phyloP scores from a whole-genome alignment of 2,888 invertebrate genomes.

The Sclerodermus sp. region DNA sequence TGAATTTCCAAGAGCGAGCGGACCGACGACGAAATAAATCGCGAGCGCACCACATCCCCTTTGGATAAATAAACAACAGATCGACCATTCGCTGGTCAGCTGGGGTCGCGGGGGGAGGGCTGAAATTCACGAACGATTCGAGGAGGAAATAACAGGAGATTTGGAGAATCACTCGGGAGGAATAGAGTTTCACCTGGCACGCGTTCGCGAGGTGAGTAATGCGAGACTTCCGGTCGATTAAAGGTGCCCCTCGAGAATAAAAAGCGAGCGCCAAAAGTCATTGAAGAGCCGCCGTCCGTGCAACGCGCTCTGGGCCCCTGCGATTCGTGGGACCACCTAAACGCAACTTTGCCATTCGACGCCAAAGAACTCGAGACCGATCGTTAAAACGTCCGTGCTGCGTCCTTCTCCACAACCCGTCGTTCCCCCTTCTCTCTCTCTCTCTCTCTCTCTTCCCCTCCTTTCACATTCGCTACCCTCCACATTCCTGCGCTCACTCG shows the following conservation, averaged over 20 bases:
- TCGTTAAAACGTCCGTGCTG: constrained; percentile 28
- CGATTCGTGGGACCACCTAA: constrained; percentile 21
- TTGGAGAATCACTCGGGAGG: too few relatives aligned
- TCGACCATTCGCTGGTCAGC: too few relatives aligned
- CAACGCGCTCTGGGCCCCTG: not conserved
- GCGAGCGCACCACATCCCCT: too few relatives aligned
- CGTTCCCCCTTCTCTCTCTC: not conserved
- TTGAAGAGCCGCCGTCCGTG: not conserved
- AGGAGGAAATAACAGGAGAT: too few relatives aligned
- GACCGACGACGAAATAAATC: too few relatives aligned
- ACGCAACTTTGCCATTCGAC: constrained; percentile 27
- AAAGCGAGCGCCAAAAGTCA: constrained; percentile 18
- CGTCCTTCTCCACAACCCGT: constrained; percentile 1
- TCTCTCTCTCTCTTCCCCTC: not conserved
- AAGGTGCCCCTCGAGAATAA: constrained; percentile 19
- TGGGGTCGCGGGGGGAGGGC: too few relatives aligned
- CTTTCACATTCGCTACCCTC: not conserved
- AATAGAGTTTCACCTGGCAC: too few relatives aligned
- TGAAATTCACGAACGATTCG: too few relatives aligned
- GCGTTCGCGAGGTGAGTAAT: constrained; percentile 11
- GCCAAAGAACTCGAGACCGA: constrained; percentile 27
- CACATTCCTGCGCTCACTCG: not conserved
- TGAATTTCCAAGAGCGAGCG: too few relatives aligned
- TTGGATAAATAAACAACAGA: too few relatives aligned
- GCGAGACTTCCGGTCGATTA: constrained; percentile 28